Percentiles rank a stretch among this genome's conserved stretches.
Conservation (phyloP, 2,888 invertebrate genomes). For the Chirona hameri region DNA sequence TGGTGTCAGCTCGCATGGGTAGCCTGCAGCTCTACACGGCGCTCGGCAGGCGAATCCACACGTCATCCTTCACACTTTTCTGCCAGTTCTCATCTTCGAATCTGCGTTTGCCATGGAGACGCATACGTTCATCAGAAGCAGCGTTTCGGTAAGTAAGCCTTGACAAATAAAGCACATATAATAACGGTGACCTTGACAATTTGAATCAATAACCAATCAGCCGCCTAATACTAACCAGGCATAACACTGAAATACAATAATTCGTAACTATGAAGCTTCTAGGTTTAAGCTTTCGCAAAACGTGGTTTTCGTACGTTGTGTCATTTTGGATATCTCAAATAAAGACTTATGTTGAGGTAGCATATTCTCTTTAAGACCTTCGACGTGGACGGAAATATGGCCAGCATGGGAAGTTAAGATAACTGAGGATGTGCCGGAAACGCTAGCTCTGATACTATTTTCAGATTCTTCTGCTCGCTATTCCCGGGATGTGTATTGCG, state of each 20-base stretch:
- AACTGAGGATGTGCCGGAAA: too few species aligned
- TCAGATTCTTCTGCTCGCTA: slow-evolving; percentile 40
- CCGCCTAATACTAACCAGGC: too few species aligned
- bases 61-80: slow-evolving; percentile 46
- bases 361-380: too few species aligned
- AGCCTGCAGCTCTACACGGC: slow-evolving; percentile 41
- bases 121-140: slow-evolving; percentile 47
- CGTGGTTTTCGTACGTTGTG: too few species aligned
- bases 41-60: slow-evolving; percentile 46
- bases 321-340: too few species aligned
- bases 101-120: slow-evolving; percentile 49
- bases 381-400: too few species aligned
- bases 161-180: background rate
- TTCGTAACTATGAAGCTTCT: too few species aligned
- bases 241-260: too few species aligned
- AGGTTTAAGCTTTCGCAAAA: too few species aligned
- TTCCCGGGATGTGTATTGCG: slow-evolving; percentile 41
- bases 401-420: too few species aligned
- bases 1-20: background rate
- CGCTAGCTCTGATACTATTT: background rate
- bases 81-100: slow-evolving; percentile 50
- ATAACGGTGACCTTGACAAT: background rate
- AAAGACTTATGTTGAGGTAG: too few species aligned
- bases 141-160: slow-evolving; percentile 35
- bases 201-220: too few species aligned